Base-by-base conservation (phyloP, 2,888 invertebrate genomes). In the Anaspis maculata region DNA sequence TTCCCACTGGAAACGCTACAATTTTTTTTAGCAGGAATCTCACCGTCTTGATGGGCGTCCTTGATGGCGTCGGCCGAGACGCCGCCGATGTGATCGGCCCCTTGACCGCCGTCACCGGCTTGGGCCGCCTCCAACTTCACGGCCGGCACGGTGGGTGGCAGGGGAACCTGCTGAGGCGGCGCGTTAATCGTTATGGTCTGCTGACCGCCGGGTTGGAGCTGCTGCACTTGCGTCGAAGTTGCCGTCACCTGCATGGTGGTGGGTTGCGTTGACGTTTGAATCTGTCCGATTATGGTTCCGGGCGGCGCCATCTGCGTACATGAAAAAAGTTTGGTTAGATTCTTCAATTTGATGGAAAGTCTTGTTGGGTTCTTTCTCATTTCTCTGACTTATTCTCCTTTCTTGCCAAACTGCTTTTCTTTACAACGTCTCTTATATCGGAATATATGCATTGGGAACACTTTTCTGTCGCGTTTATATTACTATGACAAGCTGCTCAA, bases 271-370 rank as follows among this genome's bases (percentile, higher is more conserved):
- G 57, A 48, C 9, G 61, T 47, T 41, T 66, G 66, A 27, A 65
- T 57, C 40, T 65, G 65, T 4, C 64, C 48, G 61, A 72, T 66
- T 24, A 66, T 64, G 7, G 66, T 58, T 3, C 72, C 71, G 2
- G 68, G 62, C 34, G 69, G 70, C 2, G 69, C 59, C 70, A 75
- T 73, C 27, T 72, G 67, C 11, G 69, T 59, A 27, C 73, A 45
- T 67, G 73, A 54, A 44, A 51, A 43, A 32, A 45, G 26, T 24
- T 24, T 5, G 5, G 24, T 24, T 24, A 10, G 4, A 10, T n/a
- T n/a, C n/a, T n/a, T n/a, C n/a, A n/a, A n/a, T n/a, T n/a, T n/a
- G n/a, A n/a, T n/a, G n/a, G n/a, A n/a, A n/a, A n/a, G n/a, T n/a
- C n/a, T n/a, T n/a, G n/a, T n/a, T n/a, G n/a, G n/a, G n/a, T n/a